These are phyloP conservation scores for Monoplex corrugatus DNA, from an alignment of 2,888 invertebrate species.

Conservation along the genomic window DNA sequence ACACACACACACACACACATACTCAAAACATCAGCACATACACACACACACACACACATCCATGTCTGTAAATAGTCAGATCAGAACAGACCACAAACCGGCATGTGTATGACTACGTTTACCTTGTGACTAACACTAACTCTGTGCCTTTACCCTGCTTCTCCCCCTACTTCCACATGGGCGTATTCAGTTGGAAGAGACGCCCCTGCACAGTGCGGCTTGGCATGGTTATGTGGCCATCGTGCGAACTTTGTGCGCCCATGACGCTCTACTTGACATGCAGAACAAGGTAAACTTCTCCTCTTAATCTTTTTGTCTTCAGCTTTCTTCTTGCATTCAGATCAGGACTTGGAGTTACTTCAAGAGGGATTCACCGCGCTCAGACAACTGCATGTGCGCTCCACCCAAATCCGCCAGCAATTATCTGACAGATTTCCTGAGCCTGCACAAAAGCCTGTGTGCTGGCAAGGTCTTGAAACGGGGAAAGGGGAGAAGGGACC, in stretches of 20 bases:
- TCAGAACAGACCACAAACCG: background rate
- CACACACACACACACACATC: background rate
- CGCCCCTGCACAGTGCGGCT: slow-evolving; percentile 83
- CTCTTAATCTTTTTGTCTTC: too few species aligned
- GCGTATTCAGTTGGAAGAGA: slow-evolving; percentile 83
- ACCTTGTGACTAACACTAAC: slow-evolving; percentile 16
- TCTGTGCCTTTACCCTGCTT: background rate
- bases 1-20: background rate
- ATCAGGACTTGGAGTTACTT: too few species aligned
- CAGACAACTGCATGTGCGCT: too few species aligned
- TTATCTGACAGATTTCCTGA: too few species aligned
- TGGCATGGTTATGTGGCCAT: slow-evolving; percentile 83
- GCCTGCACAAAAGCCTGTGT: too few species aligned
- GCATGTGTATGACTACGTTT: background rate
- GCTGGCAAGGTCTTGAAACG: too few species aligned
- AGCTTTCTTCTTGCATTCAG: too few species aligned
- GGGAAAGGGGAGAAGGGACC: too few species aligned
- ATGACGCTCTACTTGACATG: slow-evolving; percentile 68
- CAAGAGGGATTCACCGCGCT: too few species aligned
- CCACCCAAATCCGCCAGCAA: too few species aligned
- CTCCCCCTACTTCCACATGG: background rate
- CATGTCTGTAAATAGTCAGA: background rate
- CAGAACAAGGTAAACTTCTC: slow-evolving; percentile 70
- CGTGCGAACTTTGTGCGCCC: slow-evolving; percentile 67
- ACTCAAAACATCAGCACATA: too few species aligned